These are phyloP conservation scores for Ispidina picta DNA, from an alignment of 2,797 vertebrate species.

Conservation along the genomic window DNA sequence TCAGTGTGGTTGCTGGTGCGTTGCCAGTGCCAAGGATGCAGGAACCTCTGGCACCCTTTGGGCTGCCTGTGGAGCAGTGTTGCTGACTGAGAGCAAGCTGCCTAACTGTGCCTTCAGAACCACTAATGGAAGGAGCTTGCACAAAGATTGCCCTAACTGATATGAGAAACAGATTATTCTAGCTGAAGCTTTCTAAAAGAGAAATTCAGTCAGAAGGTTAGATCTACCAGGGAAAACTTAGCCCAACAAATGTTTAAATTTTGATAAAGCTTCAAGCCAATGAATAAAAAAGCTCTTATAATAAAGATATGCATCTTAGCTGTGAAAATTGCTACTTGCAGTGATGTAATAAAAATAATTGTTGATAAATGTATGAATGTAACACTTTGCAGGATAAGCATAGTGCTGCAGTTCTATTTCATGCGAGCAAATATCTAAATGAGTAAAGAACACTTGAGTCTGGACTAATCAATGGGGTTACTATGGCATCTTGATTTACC, in stretches of 20 bases:
- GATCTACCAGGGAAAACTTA: not conserved
- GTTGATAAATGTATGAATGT: not conserved
- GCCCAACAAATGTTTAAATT: not conserved
- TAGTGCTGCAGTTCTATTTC: not conserved
- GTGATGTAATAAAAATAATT: not conserved
- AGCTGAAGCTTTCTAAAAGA: not conserved
- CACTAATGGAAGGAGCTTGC: not conserved
- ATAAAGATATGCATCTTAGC: not conserved
- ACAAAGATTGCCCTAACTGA: not conserved
- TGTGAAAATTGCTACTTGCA: not conserved
- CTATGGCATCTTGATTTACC: not conserved
- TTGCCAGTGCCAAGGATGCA: not conserved
- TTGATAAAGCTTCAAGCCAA: not conserved
- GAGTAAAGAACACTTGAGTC: not conserved
- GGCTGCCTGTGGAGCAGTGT: not conserved
- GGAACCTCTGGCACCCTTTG: not conserved
- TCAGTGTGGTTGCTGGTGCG: rapidly evolving
- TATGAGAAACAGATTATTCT: not conserved
- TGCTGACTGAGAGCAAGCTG: not conserved
- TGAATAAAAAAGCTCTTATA: not conserved
- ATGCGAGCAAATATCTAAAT: not conserved
- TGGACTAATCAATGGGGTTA: not conserved
- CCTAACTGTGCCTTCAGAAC: not conserved
- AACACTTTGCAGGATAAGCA: not conserved
- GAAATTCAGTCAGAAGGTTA: not conserved